These are phyloP conservation scores for Muschampia plurimacula DNA, from an alignment of 2,888 invertebrate species.

Conservation along the genomic window DNA sequence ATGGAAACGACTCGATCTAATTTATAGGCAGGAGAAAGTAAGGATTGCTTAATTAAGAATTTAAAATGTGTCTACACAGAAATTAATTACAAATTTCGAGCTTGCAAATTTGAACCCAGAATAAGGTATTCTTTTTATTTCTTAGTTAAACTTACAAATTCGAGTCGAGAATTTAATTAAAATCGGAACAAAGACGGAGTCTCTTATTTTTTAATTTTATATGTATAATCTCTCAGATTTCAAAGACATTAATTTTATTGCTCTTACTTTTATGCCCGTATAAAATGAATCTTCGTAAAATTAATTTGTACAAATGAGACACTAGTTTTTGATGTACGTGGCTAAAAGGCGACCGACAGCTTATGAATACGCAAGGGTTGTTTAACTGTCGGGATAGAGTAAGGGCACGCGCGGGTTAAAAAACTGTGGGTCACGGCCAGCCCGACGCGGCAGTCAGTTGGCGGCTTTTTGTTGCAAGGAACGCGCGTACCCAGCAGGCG, in stretches of 20 bases:
- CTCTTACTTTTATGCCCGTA: neutral
- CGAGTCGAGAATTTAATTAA: conserved; percentile 72
- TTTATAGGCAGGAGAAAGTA: conserved; percentile 85
- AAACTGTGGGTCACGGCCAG: conserved; percentile 73
- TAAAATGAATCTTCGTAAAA: neutral
- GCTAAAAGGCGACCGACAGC: conserved; percentile 50
- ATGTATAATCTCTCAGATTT: conserved; percentile 4
- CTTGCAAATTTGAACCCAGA: conserved; percentile 61
- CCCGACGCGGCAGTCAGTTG: conserved; percentile 64
- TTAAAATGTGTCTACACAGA: conserved; percentile 82
- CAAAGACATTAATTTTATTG: conserved; percentile 11
- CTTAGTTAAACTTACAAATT: conserved; percentile 50
- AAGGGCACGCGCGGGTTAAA: conserved; percentile 76
- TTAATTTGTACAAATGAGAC: neutral
- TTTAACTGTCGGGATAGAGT: conserved; percentile 56
- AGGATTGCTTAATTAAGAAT: conserved; percentile 86
- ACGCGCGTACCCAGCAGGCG: conserved; percentile 57
- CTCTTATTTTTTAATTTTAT: conserved; percentile 21
- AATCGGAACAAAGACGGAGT: conserved; percentile 33
- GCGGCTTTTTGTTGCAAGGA: conserved; percentile 64
- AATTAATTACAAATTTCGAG: conserved; percentile 82
- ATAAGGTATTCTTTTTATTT: conserved; percentile 54
- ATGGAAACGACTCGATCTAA: conserved; percentile 86
- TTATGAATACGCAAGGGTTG: conserved; percentile 82
- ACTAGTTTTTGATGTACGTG: conserved; percentile 50